Percentiles rank a stretch among this genome's conserved stretches.
phyloP scores from a whole-genome alignment of 2,113 vertebrate species.

The Calonectris borealis region DNA sequence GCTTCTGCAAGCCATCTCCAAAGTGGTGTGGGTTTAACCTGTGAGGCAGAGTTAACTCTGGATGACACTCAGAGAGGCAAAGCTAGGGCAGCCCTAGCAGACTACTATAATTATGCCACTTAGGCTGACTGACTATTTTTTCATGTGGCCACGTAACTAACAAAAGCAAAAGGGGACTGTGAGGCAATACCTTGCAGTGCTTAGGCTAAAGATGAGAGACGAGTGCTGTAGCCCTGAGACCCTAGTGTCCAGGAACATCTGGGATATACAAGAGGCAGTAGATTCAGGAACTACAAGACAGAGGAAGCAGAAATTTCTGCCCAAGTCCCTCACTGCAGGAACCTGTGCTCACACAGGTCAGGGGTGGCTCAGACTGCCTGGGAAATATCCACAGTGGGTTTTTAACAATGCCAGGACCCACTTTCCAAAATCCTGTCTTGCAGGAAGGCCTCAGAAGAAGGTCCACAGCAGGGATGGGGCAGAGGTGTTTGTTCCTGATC shows the following conservation, averaged over 20 bases:
- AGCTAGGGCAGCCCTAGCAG: background rate
- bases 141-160: background rate
- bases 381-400: background rate
- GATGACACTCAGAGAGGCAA: background rate
- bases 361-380: background rate
- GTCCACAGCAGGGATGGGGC: background rate
- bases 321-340: background rate
- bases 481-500: background rate
- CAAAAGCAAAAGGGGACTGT: background rate
- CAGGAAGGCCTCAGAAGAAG: background rate
- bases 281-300: background rate
- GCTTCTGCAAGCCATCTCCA: background rate
- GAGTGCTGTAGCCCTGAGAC: background rate
- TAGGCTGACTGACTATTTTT: background rate
- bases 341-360: background rate
- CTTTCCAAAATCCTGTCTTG: background rate
- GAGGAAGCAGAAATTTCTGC: background rate
- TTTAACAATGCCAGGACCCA: background rate
- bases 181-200: background rate
- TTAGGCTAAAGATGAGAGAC: background rate
- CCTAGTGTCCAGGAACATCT: background rate
- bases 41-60: background rate
- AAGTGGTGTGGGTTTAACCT: background rate
- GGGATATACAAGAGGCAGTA: background rate
- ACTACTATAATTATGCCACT: background rate